Evolutionary conservation across 2,113 vertebrate species (phyloP).

Genomic region (Paracanthobrama guichenoti): DNA sequence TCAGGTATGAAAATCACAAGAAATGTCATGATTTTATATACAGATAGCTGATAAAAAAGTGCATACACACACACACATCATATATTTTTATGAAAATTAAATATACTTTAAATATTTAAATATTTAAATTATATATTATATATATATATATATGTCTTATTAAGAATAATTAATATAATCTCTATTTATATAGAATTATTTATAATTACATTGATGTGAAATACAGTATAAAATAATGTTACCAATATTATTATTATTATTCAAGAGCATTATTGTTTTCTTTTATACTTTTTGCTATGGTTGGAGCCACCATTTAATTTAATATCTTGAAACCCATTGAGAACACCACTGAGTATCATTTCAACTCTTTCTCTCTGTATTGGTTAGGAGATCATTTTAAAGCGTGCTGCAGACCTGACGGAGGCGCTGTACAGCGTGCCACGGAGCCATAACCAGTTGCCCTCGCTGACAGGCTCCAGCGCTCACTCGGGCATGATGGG

Average conservation of each 20-base stretch:
- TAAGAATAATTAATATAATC: too few relatives aligned
- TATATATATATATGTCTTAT: too few relatives aligned
- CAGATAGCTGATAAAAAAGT: background rate
- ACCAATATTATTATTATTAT: background rate
- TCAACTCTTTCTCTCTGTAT: background rate
- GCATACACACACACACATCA: too few relatives aligned
- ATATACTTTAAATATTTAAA: too few relatives aligned
- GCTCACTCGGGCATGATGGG: slow-evolving; percentile 85
- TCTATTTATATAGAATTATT: too few relatives aligned
- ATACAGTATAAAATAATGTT: too few relatives aligned
- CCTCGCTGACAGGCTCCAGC: slow-evolving; percentile 80
- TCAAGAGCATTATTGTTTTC: background rate
- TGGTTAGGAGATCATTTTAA: slow-evolving; percentile 89
- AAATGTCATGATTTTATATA: background rate
- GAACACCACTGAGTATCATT: background rate
- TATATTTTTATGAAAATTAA: too few relatives aligned
- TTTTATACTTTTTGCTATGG: background rate
- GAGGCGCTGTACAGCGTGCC: slow-evolving; percentile 97
- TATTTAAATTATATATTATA: too few relatives aligned
- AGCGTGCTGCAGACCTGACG: slow-evolving; percentile 91
- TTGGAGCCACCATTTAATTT: background rate
- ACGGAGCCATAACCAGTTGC: slow-evolving; percentile 85
- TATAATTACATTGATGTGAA: too few relatives aligned
- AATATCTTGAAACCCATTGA: background rate
- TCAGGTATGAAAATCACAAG: slow-evolving; percentile 76